Conservation (phyloP, 1,140 invertebrate genomes). For the Carposina sasakii region DNA sequence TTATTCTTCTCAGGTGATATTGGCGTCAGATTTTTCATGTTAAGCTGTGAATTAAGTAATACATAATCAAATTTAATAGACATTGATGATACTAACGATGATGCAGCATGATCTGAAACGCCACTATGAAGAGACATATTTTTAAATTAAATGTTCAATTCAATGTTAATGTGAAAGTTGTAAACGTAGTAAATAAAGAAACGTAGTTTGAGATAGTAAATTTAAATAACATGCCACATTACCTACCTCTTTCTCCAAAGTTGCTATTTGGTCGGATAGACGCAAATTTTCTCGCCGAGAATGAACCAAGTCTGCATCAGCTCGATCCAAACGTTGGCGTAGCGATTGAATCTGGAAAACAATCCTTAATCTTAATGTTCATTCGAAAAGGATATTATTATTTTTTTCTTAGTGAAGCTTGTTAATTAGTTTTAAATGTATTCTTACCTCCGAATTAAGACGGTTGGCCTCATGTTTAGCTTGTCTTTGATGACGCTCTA, state of each 20-base stretch:
- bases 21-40: conserved; percentile 59
- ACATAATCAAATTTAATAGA: background rate
- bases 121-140: background rate
- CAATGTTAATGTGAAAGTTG: background rate
- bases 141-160: background rate
- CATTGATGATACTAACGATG: background rate
- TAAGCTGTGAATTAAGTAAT: conserved; percentile 38
- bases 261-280: conserved; percentile 82
- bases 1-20: conserved; percentile 73
- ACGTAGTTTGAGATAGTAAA: too few species aligned
- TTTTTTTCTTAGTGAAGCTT: background rate
- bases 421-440: background rate
- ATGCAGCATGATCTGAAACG: background rate
- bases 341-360: conserved; percentile 76
- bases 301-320: conserved; percentile 84
- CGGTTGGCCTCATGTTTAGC: conserved; percentile 82
- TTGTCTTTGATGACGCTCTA: conserved; percentile 82
- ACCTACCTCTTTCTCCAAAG: conserved; percentile 83
- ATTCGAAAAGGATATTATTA: background rate
- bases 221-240: too few species aligned
- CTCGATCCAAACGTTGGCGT: conserved; percentile 82
- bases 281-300: conserved; percentile 83
- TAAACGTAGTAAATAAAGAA: conserved; percentile 1
- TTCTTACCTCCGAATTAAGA: conserved; percentile 78
- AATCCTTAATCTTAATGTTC: too few species aligned